Evolutionary conservation across 2,797 vertebrate species (phyloP).

Genomic region (Amazona finschi): DNA sequence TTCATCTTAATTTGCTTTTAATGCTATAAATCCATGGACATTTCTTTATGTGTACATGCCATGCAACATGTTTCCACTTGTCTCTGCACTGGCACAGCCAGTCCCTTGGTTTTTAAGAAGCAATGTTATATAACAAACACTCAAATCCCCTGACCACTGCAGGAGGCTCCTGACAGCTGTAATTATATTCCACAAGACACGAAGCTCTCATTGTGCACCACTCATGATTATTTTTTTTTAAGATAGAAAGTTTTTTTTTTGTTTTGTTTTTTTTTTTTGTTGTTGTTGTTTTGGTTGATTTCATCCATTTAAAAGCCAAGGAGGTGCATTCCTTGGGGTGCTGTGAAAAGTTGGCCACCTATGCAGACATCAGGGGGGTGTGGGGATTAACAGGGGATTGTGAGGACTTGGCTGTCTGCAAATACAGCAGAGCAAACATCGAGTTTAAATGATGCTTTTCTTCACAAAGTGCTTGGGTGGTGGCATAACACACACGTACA

Average conservation of each 20-base stretch:
- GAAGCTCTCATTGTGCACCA: not conserved
- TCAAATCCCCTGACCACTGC: not conserved
- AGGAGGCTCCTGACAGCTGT: not conserved
- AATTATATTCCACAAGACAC: slow-evolving; percentile 21
- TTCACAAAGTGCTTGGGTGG: not conserved
- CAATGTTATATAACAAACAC: not conserved
- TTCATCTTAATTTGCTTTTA: not conserved
- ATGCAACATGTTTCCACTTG: not conserved
- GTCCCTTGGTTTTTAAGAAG: not conserved
- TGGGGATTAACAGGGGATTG: not conserved
- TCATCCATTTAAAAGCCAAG: not conserved
- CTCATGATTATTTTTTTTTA: not conserved
- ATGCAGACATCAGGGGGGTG: not conserved
- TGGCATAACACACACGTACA: not conserved
- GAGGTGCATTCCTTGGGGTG: not conserved
- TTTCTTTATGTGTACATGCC: not conserved
- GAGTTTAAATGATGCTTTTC: not conserved
- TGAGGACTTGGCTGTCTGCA: not conserved
- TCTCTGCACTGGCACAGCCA: not conserved
- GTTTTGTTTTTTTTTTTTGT: not conserved
- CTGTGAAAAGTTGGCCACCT: not conserved
- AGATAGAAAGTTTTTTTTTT: not conserved
- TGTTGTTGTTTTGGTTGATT: slow-evolving; percentile 27
- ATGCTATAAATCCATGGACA: not conserved
- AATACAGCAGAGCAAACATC: not conserved